Base-by-base conservation (phyloP, 2,113 vertebrate genomes). In the Chaetops frenatus region DNA sequence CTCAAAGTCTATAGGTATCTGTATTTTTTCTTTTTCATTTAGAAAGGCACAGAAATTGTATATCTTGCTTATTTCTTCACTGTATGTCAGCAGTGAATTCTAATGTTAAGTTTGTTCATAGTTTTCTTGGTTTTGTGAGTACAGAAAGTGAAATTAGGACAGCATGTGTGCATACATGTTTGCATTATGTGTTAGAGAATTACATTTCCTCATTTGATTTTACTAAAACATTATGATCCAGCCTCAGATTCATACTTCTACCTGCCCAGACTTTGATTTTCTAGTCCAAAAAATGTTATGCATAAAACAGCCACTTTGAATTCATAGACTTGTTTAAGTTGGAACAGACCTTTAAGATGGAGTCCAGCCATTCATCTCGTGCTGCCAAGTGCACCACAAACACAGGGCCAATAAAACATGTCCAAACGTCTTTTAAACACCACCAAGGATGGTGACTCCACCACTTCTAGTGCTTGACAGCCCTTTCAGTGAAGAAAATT, bases 371-470 rank as follows among this genome's bases (percentile, higher is more conserved):
- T 40, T 53, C 61, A 22, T 21, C 21, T 60, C 25, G 25, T 47
- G 47, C 53, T 60, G 61, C 70, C n/a, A 45, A 40, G 20, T 29
- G 38, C n/a, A n/a, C 16, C 60, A 29, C 29, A n/a, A 74, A 53
- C 9, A 16, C 20, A 25, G 20, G 53, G 69, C 53, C 20, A 14
- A 5, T 60, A 60, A 60, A 58, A 66, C 20, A 45, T 3, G 3
- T n/a, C 33, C 78, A 60, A 4, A 3, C 1, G 0, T n/a, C 16
- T 47, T 53, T 74, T 35, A 53, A 60, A 53, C 16, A 31, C 45
- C 0, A 2, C 45, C 20, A 53, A 36, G 33, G 28, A 58, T 0
- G 0, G 51, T 57, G 67, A 23, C 33, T 51, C 22, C 22, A 42
- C 44, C 15, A 36, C 23, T 66, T 45, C 31, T 28, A 58, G 60